Evolutionary conservation across 2,888 invertebrate species (phyloP).

Genomic region (Macaria notata): DNA sequence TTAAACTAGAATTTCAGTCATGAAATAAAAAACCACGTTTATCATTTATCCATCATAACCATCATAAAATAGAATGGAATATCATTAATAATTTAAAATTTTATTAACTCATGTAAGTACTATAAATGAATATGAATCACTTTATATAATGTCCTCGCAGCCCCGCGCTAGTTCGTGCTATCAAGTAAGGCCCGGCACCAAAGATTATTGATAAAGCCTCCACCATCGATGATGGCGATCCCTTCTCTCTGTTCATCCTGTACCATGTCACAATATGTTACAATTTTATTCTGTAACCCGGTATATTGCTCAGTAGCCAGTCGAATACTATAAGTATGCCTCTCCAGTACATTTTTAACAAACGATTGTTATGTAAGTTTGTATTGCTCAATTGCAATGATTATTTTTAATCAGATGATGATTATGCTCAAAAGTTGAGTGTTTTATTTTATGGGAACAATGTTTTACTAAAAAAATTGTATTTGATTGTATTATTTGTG

Average conservation of each 20-base stretch:
- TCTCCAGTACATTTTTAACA: constrained; percentile 58
- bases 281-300: constrained; percentile 43
- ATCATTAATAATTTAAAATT: no score
- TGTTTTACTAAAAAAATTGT: constrained; percentile 48
- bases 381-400: constrained; percentile 74
- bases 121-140: no score
- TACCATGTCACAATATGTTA: constrained; percentile 2
- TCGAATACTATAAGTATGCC: constrained; percentile 58
- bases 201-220: constrained; percentile 75
- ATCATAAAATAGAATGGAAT: no score
- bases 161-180: constrained; percentile 42
- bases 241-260: constrained; percentile 41
- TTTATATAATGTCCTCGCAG: neutral
- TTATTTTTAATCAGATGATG: constrained; percentile 63
- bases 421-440: constrained; percentile 75
- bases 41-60: no score
- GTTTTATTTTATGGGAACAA: constrained; percentile 68
- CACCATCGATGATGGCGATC: constrained; percentile 49
- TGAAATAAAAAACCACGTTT: no score
- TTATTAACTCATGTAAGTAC: no score
- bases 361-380: constrained; percentile 53
- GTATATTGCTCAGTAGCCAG: constrained; percentile 56
- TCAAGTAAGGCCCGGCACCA: constrained; percentile 74
- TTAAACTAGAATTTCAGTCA: no score
- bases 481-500: constrained; percentile 46